Evolutionary conservation across 2,113 vertebrate genomes (phyloP).

Genomic region (Chloroceryle aenea): DNA sequence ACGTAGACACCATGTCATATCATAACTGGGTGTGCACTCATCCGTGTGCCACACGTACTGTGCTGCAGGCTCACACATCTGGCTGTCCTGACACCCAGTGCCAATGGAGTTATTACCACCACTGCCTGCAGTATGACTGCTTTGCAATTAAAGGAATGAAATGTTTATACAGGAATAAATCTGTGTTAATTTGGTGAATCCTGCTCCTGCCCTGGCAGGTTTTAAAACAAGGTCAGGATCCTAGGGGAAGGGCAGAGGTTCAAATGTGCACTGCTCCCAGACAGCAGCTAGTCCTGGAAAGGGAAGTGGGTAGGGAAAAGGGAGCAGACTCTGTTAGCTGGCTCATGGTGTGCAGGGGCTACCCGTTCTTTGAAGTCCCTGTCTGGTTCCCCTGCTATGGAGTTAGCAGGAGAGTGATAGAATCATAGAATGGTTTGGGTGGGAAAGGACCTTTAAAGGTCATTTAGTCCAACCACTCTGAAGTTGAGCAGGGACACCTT

Average conservation of each 20-base stretch:
- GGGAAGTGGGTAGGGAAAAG: not conserved
- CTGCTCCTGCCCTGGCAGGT: not conserved
- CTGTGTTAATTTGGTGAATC: constrained; percentile 33
- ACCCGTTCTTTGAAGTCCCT: not conserved
- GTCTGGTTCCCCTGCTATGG: not conserved
- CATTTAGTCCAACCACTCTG: not conserved
- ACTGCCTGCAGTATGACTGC: constrained; percentile 31
- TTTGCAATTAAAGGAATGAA: constrained; percentile 48
- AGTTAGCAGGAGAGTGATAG: not conserved
- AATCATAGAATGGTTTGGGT: not conserved
- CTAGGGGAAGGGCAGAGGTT: not conserved
- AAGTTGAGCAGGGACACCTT: not conserved
- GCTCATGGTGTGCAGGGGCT: not conserved
- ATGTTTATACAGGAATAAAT: constrained; percentile 56
- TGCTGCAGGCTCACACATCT: not conserved
- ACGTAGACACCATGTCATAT: fast-evolving
- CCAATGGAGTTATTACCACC: not conserved
- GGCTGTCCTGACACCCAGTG: not conserved
- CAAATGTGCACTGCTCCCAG: fast-evolving
- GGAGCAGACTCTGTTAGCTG: not conserved
- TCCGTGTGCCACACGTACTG: fast-evolving
- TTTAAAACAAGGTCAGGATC: not conserved
- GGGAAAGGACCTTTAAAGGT: not conserved
- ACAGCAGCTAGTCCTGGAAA: not conserved
- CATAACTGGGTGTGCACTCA: not conserved